Conservation (phyloP, 1,140 invertebrate genomes). For the Diploscapter pachys region DNA sequence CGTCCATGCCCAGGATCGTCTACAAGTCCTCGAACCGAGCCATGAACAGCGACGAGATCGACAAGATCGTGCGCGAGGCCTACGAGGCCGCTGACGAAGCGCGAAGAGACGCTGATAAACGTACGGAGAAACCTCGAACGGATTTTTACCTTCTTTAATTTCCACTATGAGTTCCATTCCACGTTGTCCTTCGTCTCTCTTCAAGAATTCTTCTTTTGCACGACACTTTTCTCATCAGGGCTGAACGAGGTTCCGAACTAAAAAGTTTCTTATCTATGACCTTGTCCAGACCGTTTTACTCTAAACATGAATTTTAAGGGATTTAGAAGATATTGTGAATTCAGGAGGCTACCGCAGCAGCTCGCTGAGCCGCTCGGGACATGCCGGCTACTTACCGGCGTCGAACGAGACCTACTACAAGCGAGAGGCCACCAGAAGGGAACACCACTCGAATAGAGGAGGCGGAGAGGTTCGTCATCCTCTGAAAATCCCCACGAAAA, state of each 20-base stretch:
- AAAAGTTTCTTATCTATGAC: too few relatives aligned
- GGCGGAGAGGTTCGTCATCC: background rate
- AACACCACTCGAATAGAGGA: constrained; percentile 11
- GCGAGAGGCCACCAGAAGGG: constrained; percentile 20
- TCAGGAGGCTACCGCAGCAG: constrained; percentile 30
- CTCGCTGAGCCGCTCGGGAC: constrained; percentile 30
- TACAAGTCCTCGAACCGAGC: constrained; percentile 24
- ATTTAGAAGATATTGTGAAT: too few relatives aligned
- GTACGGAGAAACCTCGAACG: constrained; percentile 18
- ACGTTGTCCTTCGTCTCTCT: too few relatives aligned
- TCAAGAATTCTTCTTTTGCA: too few relatives aligned
- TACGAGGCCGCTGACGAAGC: constrained; percentile 40
- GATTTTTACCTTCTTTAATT: too few relatives aligned
- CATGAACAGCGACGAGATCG: constrained; percentile 38
- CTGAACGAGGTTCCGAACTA: too few relatives aligned
- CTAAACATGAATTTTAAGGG: too few relatives aligned
- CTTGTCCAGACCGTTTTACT: too few relatives aligned
- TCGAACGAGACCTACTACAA: constrained; percentile 37
- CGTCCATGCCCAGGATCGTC: constrained; percentile 21
- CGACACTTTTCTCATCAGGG: too few relatives aligned
- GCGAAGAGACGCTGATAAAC: constrained; percentile 12
- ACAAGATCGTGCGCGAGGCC: constrained; percentile 36
- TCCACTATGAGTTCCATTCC: too few relatives aligned
- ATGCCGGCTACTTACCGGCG: constrained; percentile 13
- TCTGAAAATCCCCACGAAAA: background rate